Conservation (phyloP, 2,113 vertebrate species). For the Mesembrinibis cayennensis region DNA sequence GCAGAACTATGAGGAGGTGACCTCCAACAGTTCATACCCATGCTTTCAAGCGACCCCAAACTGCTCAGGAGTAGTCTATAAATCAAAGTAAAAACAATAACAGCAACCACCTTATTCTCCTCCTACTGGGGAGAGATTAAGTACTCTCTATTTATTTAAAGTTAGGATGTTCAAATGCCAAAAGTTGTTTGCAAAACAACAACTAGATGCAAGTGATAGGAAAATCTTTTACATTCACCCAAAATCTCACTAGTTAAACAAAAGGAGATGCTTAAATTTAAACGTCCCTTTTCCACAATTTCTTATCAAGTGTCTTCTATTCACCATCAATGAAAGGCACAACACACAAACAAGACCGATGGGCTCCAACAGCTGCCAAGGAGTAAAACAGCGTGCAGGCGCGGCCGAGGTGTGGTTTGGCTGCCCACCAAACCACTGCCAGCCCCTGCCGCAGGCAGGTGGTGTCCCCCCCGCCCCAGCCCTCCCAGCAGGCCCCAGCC, state of each 20-base stretch:
- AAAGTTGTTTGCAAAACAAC: not conserved
- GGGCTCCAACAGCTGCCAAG: not conserved
- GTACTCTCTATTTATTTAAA: not conserved
- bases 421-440: not conserved
- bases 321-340: not conserved
- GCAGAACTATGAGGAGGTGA: not conserved
- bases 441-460: rapidly evolving
- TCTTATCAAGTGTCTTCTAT: not conserved
- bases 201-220: not conserved
- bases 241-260: not conserved
- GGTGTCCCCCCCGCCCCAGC: not conserved
- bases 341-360: not conserved
- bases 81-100: not conserved
- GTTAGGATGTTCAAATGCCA: not conserved
- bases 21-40: not conserved
- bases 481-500: not conserved
- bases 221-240: not conserved
- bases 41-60: not conserved
- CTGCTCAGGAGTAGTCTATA: not conserved
- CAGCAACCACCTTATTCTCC: not conserved
- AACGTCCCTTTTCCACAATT: not conserved
- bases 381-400: rapidly evolving
- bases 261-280: not conserved
- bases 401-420: rapidly evolving
- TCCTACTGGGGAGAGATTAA: not conserved